Evolutionary conservation across 2,888 invertebrate species (phyloP).

Genomic region (Mesochorus sp.): DNA sequence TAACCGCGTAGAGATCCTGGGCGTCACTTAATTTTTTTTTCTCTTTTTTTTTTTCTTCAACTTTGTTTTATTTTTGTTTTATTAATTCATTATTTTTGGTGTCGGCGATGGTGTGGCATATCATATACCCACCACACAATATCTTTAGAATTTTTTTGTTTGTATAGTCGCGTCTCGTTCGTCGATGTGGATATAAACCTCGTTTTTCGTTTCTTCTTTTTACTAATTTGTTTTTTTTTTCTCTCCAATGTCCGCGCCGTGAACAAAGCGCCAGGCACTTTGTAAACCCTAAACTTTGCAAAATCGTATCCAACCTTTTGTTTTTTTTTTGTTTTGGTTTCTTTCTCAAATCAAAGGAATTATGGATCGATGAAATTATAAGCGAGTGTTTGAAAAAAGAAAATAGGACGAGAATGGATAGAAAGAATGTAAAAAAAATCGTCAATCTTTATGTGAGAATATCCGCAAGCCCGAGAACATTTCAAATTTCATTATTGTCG

Average conservation of each 20-base stretch:
- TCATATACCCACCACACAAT: conserved; percentile 29
- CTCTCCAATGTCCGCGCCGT: conserved; percentile 65
- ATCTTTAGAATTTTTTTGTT: conserved; percentile 54
- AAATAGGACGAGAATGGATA: neutral
- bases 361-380: neutral
- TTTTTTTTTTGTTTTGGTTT: neutral
- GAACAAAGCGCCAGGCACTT: conserved; percentile 73
- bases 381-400: neutral
- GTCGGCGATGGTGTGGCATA: conserved; percentile 47
- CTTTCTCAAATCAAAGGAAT: neutral
- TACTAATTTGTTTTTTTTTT: conserved; percentile 53
- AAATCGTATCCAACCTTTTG: neutral
- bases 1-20: conserved; percentile 40
- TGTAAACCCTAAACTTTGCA: conserved; percentile 40
- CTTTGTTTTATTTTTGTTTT: conserved; percentile 9
- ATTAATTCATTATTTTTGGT: conserved; percentile 39
- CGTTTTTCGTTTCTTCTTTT: neutral
- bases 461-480: conserved; percentile 42
- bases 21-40: conserved; percentile 4
- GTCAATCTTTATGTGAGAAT: neutral
- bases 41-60: conserved; percentile 7
- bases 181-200: conserved; percentile 5
- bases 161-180: conserved; percentile 25
- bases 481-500: conserved; percentile 63
- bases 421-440: neutral